Evolutionary conservation across 2,113 vertebrate species (phyloP).

Genomic region (Galeopterus variegatus): DNA sequence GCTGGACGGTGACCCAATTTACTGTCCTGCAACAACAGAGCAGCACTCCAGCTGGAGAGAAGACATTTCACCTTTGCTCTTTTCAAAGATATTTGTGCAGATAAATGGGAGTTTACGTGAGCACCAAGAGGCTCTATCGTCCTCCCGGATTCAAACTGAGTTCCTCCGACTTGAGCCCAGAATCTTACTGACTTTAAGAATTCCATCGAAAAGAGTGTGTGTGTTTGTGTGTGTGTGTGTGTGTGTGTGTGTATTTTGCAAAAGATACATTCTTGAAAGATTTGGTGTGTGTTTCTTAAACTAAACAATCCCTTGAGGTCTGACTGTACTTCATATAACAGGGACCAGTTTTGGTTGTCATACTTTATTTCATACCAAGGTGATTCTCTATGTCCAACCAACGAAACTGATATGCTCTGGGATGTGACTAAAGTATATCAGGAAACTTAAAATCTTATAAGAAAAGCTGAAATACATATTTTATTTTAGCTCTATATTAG

Average conservation of each 20-base stretch:
- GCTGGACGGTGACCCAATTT: conserved; percentile 77
- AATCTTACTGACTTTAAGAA: background rate
- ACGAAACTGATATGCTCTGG: background rate
- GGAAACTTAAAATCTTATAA: conserved; percentile 23
- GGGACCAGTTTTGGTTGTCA: background rate
- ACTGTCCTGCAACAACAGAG: conserved; percentile 74
- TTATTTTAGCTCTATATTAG: background rate
- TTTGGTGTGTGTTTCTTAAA: background rate
- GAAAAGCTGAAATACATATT: background rate
- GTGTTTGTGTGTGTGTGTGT: background rate
- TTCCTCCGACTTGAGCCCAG: conserved; percentile 14
- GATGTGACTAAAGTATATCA: background rate
- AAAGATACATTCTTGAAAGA: background rate
- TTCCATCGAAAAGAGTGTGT: background rate
- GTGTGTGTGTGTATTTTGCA: background rate
- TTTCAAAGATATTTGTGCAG: conserved; percentile 86
- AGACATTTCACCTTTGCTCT: conserved; percentile 77
- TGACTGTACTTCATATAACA: background rate
- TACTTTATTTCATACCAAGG: background rate
- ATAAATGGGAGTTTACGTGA: conserved; percentile 82
- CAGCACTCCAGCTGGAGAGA: conserved; percentile 60
- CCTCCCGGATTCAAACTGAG: conserved; percentile 57
- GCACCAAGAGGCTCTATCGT: conserved; percentile 77
- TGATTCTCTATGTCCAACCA: background rate
- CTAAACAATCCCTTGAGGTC: background rate